Percentiles rank a stretch among this genome's conserved stretches.
phyloP scores from a whole-genome alignment of 2,888 invertebrate genomes.

The Sinopyrophorus schimmeli region DNA sequence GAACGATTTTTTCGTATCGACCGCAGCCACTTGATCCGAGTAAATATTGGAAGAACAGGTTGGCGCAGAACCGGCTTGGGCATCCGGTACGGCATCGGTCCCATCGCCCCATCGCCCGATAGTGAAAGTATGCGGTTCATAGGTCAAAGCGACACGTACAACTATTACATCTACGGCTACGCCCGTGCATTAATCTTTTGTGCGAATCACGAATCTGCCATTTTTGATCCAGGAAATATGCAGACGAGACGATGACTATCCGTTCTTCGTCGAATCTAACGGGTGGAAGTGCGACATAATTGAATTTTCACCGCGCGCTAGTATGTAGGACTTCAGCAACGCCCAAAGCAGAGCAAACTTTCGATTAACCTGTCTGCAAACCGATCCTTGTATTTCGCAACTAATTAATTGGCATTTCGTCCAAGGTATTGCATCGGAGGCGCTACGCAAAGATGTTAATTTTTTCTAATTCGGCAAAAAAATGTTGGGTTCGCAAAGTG shows the following conservation, averaged over 20 bases:
- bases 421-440: conserved; percentile 19
- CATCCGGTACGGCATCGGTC: conserved; percentile 22
- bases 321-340: conserved; percentile 21
- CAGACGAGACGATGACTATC: too few relatives aligned
- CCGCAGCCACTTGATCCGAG: neutral
- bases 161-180: conserved; percentile 21
- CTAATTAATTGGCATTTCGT: conserved; percentile 29
- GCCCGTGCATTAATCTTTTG: conserved; percentile 4
- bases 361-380: conserved; percentile 35
- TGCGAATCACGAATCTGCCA: neutral
- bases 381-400: conserved; percentile 41
- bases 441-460: conserved; percentile 5
- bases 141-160: conserved; percentile 16
- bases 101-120: neutral
- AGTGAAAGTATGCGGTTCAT: conserved; percentile 30
- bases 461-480: too few relatives aligned
- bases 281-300: neutral
- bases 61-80: conserved; percentile 22
- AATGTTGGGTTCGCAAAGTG: too few relatives aligned
- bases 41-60: conserved; percentile 27
- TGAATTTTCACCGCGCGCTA: conserved; percentile 7
- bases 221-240: neutral
- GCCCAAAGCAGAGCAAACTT: conserved; percentile 30
- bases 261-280: too few relatives aligned
- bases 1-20: conserved; percentile 9